Evolutionary conservation across 2,113 vertebrate species (phyloP), one percentile per base, ranked within the genome.

Genomic region (Caretta caretta): DNA sequence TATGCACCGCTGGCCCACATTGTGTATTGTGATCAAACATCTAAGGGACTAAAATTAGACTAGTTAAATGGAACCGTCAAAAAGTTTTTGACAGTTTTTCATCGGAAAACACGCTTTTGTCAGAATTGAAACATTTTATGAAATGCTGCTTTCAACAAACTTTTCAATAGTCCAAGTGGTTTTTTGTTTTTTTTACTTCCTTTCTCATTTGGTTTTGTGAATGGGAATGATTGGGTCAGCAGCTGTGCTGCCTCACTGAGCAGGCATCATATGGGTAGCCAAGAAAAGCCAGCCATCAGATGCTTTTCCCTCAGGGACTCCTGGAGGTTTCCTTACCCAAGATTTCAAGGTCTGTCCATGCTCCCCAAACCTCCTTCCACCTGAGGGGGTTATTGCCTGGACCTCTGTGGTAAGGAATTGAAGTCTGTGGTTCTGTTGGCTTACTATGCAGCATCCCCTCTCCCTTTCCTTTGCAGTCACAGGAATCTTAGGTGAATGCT

Each of bases 301-400:
- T 31, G 3, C 72, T 59, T 10, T 53, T 3, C 49, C 20, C 8
- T 16, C 8, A 13, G 50, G 31, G 16, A 35, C 62, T 69, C 62
- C 7, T 31, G 59, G 13, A 31, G 29, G 8, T 16, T 53, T 57
- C 62, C 59, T 42, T 65, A 29, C 19, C 65, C 6, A 48, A 62
- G 82, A 2, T 54, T 82, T 83, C 84, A 48, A 76, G 83, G 59
- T 31, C 29, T 62, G 13, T 62, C 29, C 59, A 16, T 62, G 29
- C 29, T 62, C 49, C 11, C 84, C 35, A 80, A 31, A 3, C 1
- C 59, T 87, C n/a, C 38, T 89, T 50, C 8, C 17, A 1, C 22
- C 2, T 1, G 17, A 46, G 76, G 31, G 51, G 10, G 57, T 83
- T 22, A 4, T 0, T 5, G 16, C 27, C 13, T 13, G 49, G 27